Percentiles rank a stretch among this genome's conserved stretches.
Evolutionary conservation across 1,140 invertebrate genomes (phyloP).

Genomic region (Eufriesea mexicana): DNA sequence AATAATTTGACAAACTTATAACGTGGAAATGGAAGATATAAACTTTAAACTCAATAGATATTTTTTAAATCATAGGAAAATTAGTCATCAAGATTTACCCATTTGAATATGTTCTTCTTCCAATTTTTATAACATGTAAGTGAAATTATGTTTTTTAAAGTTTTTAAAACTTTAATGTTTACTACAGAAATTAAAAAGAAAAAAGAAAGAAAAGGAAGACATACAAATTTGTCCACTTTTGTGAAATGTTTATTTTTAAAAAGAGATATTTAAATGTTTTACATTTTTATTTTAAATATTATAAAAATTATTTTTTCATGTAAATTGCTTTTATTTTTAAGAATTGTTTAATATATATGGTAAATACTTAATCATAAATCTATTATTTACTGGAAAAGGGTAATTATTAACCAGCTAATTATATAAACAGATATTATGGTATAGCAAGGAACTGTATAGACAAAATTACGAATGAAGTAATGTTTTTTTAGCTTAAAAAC

Average conservation of each 20-base stretch:
- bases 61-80: not conserved
- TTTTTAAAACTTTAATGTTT: not conserved
- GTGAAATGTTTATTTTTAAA: not conserved
- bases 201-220: too few species aligned
- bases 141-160: not conserved
- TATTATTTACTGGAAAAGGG: constrained; percentile 7
- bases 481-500: not conserved
- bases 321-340: constrained; percentile 11
- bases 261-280: not conserved
- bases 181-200: not conserved
- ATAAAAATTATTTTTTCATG: constrained; percentile 3
- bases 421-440: not conserved
- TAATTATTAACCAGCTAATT: not conserved
- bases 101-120: not conserved
- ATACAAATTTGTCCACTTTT: constrained; percentile 3
- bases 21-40: not conserved
- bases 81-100: not conserved
- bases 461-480: not conserved
- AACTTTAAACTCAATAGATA: not conserved
- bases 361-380: not conserved
- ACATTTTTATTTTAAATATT: not conserved
- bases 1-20: not conserved
- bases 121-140: constrained; percentile 6
- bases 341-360: not conserved
- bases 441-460: not conserved